Evolutionary conservation across 2,797 vertebrate species (phyloP), one percentile per base, ranked within the genome.

Genomic region (Erpetoichthys calabaricus): DNA sequence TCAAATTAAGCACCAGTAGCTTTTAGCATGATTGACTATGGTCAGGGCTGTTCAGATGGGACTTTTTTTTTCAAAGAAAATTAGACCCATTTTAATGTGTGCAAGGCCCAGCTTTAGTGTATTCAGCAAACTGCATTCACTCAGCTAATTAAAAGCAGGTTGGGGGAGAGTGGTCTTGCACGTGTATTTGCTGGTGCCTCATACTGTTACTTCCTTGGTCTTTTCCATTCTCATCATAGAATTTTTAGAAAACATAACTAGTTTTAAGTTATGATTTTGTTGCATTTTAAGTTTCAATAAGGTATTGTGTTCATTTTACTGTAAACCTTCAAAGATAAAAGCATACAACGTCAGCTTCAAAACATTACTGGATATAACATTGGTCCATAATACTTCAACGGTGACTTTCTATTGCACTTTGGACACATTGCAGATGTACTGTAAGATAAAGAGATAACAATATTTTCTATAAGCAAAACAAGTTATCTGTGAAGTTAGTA

Each of bases 21-120:
- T 97, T 97, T 98, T 98, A 98, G 89, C 86, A 87, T 96, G 95
- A 98, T 98, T 98, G 92, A 94, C 91, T 92, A 86, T 86, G 85
- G 90, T 89, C 91, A 87, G 86, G 87, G 87, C 87, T 88, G 86
- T 81, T 96, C 91, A 88, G 90, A 91, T 87, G 91, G 89, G 91
- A 92, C 88, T 92, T 92, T 91, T 91, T 25, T 80, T 73, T 82
- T 66, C 83, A 82, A 88, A 87, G 89, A 94, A 95, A 96, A 97
- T 94, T 91, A 94, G 89, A 89, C 86, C 89, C 90, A 91, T 95
- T 95, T 97, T 97, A 94, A 94, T 94, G 91, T 84, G 81, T 83
- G 72, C 73, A 74, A 87, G 85, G 74, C 84, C 72, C 75, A 74
- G 83, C 83, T 88, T 79, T 87, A 68, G 83, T 81, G 73, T 83